Evolutionary conservation across 2,113 vertebrate genomes (phyloP).

Genomic region (Uria aalge): DNA sequence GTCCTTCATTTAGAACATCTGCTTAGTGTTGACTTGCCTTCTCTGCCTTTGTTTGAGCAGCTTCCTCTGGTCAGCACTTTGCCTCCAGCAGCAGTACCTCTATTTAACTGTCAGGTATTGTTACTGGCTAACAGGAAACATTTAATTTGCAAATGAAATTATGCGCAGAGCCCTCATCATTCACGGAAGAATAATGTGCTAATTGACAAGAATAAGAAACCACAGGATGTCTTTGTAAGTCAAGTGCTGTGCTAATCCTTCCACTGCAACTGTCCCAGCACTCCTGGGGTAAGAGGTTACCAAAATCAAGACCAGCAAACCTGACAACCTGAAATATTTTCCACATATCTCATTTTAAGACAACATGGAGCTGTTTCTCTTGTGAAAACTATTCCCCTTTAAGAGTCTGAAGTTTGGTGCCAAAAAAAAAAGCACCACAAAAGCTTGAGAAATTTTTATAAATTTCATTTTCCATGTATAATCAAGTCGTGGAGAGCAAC

Average conservation of each 20-base stretch:
- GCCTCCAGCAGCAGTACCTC: neutral
- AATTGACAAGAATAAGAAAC: constrained; percentile 63
- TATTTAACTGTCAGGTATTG: constrained; percentile 52
- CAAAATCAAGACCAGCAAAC: neutral
- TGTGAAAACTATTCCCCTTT: neutral
- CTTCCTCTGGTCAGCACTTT: neutral
- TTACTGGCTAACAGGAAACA: constrained; percentile 46
- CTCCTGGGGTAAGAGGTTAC: neutral
- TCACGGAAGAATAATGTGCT: constrained; percentile 53
- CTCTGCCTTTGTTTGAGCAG: neutral
- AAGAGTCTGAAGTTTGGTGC: neutral
- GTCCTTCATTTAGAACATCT: constrained; percentile 14
- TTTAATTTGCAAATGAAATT: constrained; percentile 71
- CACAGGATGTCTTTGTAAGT: constrained; percentile 23
- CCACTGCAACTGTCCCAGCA: neutral
- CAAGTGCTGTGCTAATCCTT: constrained; percentile 1
- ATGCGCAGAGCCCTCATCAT: neutral
- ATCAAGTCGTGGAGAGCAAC: neutral
- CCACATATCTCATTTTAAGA: neutral
- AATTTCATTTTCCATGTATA: neutral
- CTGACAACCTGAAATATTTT: neutral
- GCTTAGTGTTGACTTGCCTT: neutral
- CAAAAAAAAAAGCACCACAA: neutral
- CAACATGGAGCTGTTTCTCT: neutral
- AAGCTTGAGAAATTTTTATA: neutral